Conservation (phyloP, 2,797 vertebrate species). For the Cyclopterus lumpus region DNA sequence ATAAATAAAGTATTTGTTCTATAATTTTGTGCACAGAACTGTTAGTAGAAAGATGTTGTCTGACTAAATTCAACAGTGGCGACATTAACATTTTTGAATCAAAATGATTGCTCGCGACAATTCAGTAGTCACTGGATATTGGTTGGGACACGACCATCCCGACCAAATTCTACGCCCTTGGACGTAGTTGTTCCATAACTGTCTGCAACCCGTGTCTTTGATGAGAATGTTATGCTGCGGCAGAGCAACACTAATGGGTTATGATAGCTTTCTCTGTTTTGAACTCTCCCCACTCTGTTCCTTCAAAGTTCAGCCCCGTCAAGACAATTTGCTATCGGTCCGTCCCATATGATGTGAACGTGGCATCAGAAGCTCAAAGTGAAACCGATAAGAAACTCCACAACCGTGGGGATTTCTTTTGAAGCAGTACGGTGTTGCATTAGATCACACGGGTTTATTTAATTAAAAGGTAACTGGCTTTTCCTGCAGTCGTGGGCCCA, state of each 20-base stretch:
- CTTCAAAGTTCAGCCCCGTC: constrained; percentile 20
- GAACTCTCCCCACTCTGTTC: neutral
- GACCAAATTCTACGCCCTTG: neutral
- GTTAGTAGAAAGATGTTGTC: neutral
- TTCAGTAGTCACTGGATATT: neutral
- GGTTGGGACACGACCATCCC: neutral
- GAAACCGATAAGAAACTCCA: neutral
- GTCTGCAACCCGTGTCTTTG: neutral
- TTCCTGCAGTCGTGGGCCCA: constrained; percentile 14
- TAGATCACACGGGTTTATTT: constrained; percentile 11
- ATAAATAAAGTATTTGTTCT: neutral
- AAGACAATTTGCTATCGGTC: constrained; percentile 1
- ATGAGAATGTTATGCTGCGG: neutral
- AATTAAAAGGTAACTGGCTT: constrained; percentile 1
- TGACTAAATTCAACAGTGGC: neutral
- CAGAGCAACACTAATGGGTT: neutral
- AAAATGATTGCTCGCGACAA: neutral
- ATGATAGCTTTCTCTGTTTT: constrained; percentile 11
- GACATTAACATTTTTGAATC: neutral
- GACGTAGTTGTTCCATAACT: neutral
- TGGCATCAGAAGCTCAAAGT: constrained; percentile 9
- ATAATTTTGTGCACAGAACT: neutral
- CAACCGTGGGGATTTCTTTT: constrained; percentile 1
- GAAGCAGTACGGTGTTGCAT: neutral
- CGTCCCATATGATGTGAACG: neutral